Base-by-base conservation (phyloP, 2,113 vertebrate species). In the Fulica atra region DNA sequence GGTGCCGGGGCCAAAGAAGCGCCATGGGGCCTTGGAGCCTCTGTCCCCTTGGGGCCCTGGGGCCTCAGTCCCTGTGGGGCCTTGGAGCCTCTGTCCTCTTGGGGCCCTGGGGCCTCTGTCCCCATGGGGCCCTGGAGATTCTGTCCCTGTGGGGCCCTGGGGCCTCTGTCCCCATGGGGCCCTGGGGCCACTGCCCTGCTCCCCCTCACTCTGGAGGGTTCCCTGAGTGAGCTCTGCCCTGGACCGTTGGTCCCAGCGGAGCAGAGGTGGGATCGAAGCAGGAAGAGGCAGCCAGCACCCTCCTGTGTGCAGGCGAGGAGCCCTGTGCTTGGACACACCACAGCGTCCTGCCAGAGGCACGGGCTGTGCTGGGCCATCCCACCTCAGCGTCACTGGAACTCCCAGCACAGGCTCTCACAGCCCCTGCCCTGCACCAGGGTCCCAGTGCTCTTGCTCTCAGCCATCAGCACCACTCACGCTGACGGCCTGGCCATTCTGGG, bases 31-130 rank as follows among this genome's bases (percentile, higher is more conserved):
- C 40, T 56, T 59, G 73, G n/a, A 56, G 24, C 8, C 11, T 2
- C 38, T 16, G 31, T 7, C 3, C 74, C 8, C 1, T 0, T 0
- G 76, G 26, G 72, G 21, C 68, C 35, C 61, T 59, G 73, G n/a
- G 61, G 24, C 10, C 11, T 3, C 38, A 13, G 31, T 7, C 2
- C 74, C 48, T 3, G 1, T 0, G 26, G 21, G 2, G 46, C 19
- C 46, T 48, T 14, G 59, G 46, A 44, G 42, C n/a, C 2, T 64
- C 46, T 5, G 2, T 0, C 42, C 42, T n/a, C n/a, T n/a, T n/a
- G n/a, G n/a, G n/a, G 17, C 25, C 48, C 40, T 24, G 44, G 11
- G 53, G 35, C 59, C 11, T 8, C 51, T 31, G 25, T 42, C 24
- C 16, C 46, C 11, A 7, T 0, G 64, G 50, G 3, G 5, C 38